A percentile compares a stretch with the other conserved stretches of the same genome.
Conservation (phyloP, 2,888 invertebrate genomes). For the Troilus luridus region DNA sequence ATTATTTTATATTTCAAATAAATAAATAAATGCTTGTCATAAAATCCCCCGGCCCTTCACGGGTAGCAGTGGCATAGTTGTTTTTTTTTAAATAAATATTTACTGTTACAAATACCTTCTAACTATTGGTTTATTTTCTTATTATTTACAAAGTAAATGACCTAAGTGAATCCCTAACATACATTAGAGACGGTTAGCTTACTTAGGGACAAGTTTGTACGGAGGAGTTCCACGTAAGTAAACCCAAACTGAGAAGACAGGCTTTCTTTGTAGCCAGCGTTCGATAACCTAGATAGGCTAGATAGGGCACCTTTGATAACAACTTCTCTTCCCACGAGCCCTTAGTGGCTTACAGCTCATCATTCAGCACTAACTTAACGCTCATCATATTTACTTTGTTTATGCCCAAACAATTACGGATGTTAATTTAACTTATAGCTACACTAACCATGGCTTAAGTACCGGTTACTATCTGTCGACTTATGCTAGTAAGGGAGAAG, state of each 20-base stretch:
- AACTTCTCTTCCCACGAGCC: background rate
- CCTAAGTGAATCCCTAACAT: background rate
- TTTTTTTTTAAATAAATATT: too few species aligned
- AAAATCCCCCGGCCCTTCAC: too few species aligned
- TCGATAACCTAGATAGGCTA: constrained; percentile 33
- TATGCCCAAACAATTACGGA: background rate
- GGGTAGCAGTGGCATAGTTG: too few species aligned
- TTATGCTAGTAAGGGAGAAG: too few species aligned
- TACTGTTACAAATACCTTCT: too few species aligned
- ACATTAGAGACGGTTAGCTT: background rate
- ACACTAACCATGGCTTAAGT: too few species aligned
- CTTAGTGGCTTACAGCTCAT: background rate
- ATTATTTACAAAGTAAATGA: background rate
- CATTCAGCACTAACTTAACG: background rate
- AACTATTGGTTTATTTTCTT: too few species aligned
- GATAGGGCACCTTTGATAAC: constrained; percentile 24
- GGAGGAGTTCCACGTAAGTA: background rate
- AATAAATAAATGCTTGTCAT: too few species aligned
- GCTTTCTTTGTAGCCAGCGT: constrained; percentile 22
- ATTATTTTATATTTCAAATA: too few species aligned
- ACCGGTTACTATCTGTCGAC: too few species aligned
- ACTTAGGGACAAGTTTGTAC: background rate
- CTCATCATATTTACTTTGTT: background rate
- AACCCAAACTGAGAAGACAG: background rate
- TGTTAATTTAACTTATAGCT: background rate